Conservation (phyloP, 1,140 invertebrate genomes). For the Acromyrmex echinatior region DNA sequence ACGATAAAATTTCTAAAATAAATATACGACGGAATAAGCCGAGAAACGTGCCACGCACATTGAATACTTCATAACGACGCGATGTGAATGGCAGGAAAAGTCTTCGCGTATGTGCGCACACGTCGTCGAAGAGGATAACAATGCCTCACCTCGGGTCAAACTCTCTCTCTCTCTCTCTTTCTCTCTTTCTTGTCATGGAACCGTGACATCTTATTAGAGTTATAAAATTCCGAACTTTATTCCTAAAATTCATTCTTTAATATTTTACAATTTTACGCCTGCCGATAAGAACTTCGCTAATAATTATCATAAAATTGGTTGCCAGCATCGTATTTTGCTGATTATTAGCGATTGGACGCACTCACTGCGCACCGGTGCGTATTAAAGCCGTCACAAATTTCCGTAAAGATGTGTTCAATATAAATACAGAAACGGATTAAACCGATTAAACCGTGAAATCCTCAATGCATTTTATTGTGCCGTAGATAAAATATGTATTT, state of each 20-base stretch:
- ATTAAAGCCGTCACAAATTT: too few relatives aligned
- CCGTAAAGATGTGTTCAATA: too few relatives aligned
- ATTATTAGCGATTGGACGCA: not conserved
- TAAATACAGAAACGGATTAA: too few relatives aligned
- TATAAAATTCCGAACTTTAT: conserved; percentile 68
- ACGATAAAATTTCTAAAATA: conserved; percentile 15
- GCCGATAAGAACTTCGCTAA: conserved; percentile 53
- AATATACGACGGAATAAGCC: not conserved
- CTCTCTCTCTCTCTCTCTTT: conserved; percentile 45
- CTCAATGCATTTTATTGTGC: too few relatives aligned
- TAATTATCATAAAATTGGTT: conserved; percentile 49
- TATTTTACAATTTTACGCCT: conserved; percentile 50
- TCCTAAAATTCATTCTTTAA: conserved; percentile 43
- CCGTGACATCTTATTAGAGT: conserved; percentile 68
- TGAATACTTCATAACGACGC: conserved; percentile 43
- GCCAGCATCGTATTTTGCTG: not conserved
- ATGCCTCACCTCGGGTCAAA: conserved; percentile 51
- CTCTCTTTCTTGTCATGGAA: conserved; percentile 14
- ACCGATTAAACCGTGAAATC: too few relatives aligned
- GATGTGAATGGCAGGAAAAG: conserved; percentile 63
- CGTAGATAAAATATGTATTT: too few relatives aligned
- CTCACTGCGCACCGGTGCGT: too few relatives aligned
- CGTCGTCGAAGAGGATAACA: conserved; percentile 51
- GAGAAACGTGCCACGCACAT: not conserved
- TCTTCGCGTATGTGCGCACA: conserved; percentile 53